Conservation (phyloP, 2,888 invertebrate species). For the Loripinus fragilis region DNA sequence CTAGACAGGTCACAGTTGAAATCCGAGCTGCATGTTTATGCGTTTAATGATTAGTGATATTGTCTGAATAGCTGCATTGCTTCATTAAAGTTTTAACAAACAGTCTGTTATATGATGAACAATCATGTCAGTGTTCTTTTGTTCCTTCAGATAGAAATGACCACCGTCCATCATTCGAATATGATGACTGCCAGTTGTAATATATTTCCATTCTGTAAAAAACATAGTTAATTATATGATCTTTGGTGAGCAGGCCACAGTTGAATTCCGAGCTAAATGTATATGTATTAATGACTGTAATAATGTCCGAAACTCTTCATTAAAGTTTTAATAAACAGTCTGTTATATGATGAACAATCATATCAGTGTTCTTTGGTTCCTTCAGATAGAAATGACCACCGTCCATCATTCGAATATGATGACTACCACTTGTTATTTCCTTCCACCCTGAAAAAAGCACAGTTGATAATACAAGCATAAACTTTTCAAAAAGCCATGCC, state of each 20-base stretch:
- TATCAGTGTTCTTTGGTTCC: constrained; percentile 55
- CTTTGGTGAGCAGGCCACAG: too few species aligned
- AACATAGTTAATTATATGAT: background rate
- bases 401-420: constrained; percentile 60
- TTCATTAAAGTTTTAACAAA: too few species aligned
- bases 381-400: constrained; percentile 78
- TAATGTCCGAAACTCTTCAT: too few species aligned
- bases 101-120: constrained; percentile 39
- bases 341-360: constrained; percentile 47
- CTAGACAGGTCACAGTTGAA: too few species aligned
- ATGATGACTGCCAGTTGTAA: constrained; percentile 65
- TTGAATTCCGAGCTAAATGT: too few species aligned
- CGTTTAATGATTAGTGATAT: too few species aligned
- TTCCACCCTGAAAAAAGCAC: constrained; percentile 67
- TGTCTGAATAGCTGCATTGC: too few species aligned
- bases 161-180: constrained; percentile 69
- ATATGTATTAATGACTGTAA: too few species aligned
- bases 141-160: constrained; percentile 76
- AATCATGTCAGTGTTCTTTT: constrained; percentile 51
- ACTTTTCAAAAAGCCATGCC: too few species aligned
- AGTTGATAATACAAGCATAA: too few species aligned
- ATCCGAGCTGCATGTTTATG: too few species aligned
- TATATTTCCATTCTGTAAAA: constrained; percentile 71
- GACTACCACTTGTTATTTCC: constrained; percentile 68
- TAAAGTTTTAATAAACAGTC: background rate